Evolutionary conservation across 2,113 vertebrate genomes (phyloP), one percentile per base, ranked within the genome.

Genomic region (Neotoma lepida): DNA sequence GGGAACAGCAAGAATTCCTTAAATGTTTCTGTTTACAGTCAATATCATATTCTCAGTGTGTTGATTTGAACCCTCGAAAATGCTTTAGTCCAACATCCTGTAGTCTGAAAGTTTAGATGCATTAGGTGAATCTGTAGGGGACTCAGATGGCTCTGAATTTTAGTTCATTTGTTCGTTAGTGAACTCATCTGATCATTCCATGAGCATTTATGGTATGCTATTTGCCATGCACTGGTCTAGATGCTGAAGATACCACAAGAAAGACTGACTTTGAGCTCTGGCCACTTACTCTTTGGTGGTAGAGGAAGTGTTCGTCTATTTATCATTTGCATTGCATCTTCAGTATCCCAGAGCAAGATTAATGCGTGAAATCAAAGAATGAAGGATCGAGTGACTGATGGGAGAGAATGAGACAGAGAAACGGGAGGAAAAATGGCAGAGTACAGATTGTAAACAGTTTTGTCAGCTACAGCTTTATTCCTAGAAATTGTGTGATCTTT

Each of bases 281-380:
- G 8, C 18, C 26, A 14, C n/a, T 74, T 24, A 12, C 35, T 78
- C 44, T 95, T 14, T 91, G 51, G 44, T 39, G 33, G 24, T 44
- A 33, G 63, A 86, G 20, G 35, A 39, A 14, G 49, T 66, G 20
- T 74, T 18, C 35, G 3, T 71, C 35, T 89, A 49, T 7, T 87
- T 6, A 1, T 80, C 49, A 87, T 0, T 64, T 74, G 20, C 54
- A 12, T 64, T 74, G 20, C 54, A 12, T 94, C 58, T 74, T 89
- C 41, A 54, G 41, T n/a, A 91, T 51, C n/a, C 41, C 44, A 8
- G n/a, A 68, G n/a, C 70, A 90, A 92, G 91, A 90, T 64, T 88
- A 15, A n/a, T 71, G 84, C 66, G 54, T 82, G 82, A 61, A 14
- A 88, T 81, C 63, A 86, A 76, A 93, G 33, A 81, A 61, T 68